Evolutionary conservation across 2,113 vertebrate species (phyloP).

Genomic region (Cervus canadensis): DNA sequence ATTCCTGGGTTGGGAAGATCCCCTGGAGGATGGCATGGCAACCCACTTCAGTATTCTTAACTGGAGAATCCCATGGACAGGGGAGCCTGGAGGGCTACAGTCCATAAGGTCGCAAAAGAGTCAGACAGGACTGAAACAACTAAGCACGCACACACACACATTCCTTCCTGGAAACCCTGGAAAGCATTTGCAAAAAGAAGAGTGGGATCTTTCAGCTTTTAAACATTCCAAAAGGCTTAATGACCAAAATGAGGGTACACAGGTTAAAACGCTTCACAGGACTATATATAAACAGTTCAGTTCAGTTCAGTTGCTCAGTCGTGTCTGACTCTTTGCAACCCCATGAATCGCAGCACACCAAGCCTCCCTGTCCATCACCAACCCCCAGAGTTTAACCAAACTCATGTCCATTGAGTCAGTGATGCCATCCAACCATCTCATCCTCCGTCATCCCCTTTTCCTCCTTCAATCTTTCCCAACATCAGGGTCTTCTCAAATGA

Average conservation of each 20-base stretch:
- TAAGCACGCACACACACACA: background rate
- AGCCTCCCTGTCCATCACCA: no score
- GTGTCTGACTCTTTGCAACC: no score
- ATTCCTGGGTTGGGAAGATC: background rate
- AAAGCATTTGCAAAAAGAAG: constrained; percentile 6
- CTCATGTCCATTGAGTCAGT: no score
- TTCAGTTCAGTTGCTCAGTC: no score
- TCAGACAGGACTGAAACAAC: background rate
- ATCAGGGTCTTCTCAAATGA: no score
- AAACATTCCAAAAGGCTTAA: background rate
- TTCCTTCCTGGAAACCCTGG: background rate
- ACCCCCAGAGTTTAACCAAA: no score
- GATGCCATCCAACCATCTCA: no score
- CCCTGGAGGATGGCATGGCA: background rate
- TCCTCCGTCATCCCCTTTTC: no score
- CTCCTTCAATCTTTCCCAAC: no score
- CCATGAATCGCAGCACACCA: no score
- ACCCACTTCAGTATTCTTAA: background rate
- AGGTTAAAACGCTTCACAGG: background rate
- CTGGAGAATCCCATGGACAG: background rate
- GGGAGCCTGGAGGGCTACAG: background rate
- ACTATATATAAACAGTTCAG: background rate
- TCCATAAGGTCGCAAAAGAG: background rate
- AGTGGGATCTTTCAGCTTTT: background rate
- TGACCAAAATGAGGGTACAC: background rate